These are phyloP conservation scores for Ageneiosus marmoratus DNA, from an alignment of 2,113 vertebrate species.

Conservation along the genomic window DNA sequence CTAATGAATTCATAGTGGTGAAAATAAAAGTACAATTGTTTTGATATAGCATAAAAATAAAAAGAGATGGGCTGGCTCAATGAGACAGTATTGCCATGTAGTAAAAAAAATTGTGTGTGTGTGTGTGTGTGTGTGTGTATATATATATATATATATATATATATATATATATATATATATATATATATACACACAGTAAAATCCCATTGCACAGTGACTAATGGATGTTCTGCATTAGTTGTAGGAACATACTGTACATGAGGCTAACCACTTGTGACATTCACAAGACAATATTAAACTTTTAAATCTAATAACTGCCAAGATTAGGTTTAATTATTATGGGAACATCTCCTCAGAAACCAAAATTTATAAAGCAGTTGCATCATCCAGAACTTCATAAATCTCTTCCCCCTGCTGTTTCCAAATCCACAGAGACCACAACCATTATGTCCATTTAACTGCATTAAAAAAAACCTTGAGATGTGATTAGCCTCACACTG, in stretches of 20 bases:
- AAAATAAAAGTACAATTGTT: not conserved
- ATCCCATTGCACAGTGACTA: not conserved
- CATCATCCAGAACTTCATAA: conserved; percentile 31
- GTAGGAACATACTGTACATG: not conserved
- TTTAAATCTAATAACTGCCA: conserved; percentile 23
- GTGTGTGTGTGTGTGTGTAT: too few relatives aligned
- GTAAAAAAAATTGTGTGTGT: not conserved
- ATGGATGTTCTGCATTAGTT: not conserved
- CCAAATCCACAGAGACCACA: not conserved
- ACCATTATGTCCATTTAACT: not conserved
- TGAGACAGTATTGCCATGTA: not conserved
- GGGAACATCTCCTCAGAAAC: conserved; percentile 43
- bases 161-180: too few relatives aligned
- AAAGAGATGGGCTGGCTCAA: not conserved
- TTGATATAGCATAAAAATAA: not conserved
- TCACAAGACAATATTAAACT: not conserved
- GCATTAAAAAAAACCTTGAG: conserved; percentile 28
- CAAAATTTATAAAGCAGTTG: not conserved
- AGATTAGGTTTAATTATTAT: conserved; percentile 35
- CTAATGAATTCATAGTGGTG: not conserved
- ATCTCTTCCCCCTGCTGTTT: conserved; percentile 19
- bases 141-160: too few relatives aligned
- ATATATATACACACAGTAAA: too few relatives aligned
- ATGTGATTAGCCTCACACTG: conserved; percentile 19
- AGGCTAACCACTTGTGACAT: conserved; percentile 1